phyloP scores from a whole-genome alignment of 1,140 invertebrate species.

The Drosophila repletoides region DNA sequence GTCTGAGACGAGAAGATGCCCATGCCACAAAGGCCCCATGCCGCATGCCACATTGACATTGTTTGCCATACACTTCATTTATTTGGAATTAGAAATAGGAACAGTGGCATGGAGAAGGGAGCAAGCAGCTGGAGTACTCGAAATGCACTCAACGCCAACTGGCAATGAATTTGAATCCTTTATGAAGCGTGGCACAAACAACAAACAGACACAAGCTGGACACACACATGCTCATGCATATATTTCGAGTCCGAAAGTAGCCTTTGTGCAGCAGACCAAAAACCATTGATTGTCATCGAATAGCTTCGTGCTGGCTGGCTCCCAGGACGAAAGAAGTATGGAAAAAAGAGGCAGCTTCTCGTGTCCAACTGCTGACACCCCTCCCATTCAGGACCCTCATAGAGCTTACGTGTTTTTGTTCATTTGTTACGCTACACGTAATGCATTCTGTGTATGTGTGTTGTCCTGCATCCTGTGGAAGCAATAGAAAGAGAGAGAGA shows the following conservation, averaged over 20 bases:
- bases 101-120: neutral
- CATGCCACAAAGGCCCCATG: neutral
- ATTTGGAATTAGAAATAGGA: slow-evolving; percentile 68
- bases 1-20: neutral
- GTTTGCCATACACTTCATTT: slow-evolving; percentile 81
- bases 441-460: slow-evolving; percentile 47
- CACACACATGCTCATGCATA: slow-evolving; percentile 58
- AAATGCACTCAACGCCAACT: slow-evolving; percentile 63
- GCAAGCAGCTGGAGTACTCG: slow-evolving; percentile 42
- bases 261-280: slow-evolving; percentile 78
- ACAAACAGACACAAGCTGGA: slow-evolving; percentile 31
- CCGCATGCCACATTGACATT: slow-evolving; percentile 55
- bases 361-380: slow-evolving; percentile 49
- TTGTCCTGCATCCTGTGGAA: slow-evolving; percentile 14
- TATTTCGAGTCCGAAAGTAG: slow-evolving; percentile 47
- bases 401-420: slow-evolving; percentile 76
- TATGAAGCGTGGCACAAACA: slow-evolving; percentile 74
- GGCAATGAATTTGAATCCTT: slow-evolving; percentile 77
- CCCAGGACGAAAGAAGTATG: slow-evolving; percentile 23
- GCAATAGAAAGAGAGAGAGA: too few relatives aligned
- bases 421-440: slow-evolving; percentile 80
- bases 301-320: too few relatives aligned
- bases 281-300: slow-evolving; percentile 82
- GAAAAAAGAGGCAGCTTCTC: slow-evolving; percentile 41
- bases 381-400: neutral